phyloP scores from a whole-genome alignment of 2,113 vertebrate species.

The Panthera uncia region DNA sequence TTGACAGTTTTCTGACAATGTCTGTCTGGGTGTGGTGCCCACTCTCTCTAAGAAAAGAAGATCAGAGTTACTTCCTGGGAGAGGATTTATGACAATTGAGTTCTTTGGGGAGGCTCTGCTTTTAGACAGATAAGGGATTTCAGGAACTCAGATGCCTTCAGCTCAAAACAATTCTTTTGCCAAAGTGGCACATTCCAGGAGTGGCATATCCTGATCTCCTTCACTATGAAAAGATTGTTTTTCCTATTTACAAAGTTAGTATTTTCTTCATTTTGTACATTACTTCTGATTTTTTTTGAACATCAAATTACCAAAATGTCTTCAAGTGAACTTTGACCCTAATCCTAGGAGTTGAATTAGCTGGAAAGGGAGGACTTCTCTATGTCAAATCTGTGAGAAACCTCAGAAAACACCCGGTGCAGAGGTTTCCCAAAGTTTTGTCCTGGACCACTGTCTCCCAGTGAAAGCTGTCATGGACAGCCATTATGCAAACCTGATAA shows the following conservation, averaged over 20 bases:
- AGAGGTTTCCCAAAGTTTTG: background rate
- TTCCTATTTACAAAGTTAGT: background rate
- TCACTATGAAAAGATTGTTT: background rate
- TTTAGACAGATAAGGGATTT: constrained; percentile 17
- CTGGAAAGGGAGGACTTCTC: background rate
- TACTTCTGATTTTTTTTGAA: constrained; percentile 22
- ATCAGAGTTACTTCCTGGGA: background rate
- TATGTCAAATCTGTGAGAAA: background rate
- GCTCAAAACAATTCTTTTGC: background rate
- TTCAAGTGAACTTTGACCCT: constrained; percentile 1
- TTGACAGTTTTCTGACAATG: background rate
- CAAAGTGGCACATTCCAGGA: background rate
- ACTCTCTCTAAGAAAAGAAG: background rate
- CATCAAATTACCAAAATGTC: background rate
- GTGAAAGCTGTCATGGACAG: background rate
- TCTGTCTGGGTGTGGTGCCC: background rate
- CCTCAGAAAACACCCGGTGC: background rate
- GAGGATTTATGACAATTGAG: background rate
- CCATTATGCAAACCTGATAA: background rate
- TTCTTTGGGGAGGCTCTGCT: background rate
- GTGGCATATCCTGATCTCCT: background rate
- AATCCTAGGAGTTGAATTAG: background rate
- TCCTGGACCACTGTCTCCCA: background rate
- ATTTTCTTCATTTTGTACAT: background rate
- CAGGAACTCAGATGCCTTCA: background rate